Evolutionary conservation across 1,140 invertebrate species (phyloP).

Genomic region (Neodiprion virginianus): DNA sequence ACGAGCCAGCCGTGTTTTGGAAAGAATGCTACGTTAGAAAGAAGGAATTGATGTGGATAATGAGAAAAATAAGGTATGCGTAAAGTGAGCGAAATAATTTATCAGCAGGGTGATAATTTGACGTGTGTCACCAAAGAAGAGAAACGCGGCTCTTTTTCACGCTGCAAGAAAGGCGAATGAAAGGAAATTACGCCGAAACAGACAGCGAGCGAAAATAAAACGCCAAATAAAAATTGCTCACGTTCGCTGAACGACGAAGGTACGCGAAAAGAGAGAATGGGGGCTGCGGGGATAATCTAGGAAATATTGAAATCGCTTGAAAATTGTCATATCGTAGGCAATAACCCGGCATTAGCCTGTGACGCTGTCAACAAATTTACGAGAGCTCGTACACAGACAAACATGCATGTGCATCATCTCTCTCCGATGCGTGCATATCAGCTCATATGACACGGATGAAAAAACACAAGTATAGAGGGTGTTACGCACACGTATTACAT

Average conservation of each 20-base stretch:
- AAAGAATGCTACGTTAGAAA: no score
- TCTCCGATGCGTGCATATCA: no score
- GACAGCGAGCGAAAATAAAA: constrained; percentile 3
- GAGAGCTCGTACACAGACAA: neutral
- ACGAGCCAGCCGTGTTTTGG: no score
- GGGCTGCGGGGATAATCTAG: constrained; percentile 32
- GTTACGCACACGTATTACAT: no score
- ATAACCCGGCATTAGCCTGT: constrained; percentile 40
- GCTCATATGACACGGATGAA: no score
- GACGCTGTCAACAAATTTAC: constrained; percentile 2
- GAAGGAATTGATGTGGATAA: no score
- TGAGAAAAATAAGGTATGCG: no score
- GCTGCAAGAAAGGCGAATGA: constrained; percentile 17
- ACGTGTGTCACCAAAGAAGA: no score
- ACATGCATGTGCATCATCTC: neutral
- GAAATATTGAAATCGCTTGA: constrained; percentile 40
- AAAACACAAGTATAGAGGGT: no score
- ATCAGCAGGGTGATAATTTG: no score
- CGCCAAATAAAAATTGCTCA: constrained; percentile 29
- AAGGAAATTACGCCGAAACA: constrained; percentile 16
- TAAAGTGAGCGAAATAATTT: no score
- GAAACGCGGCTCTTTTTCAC: no score
- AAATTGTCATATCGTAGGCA: constrained; percentile 44
- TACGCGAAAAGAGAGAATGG: constrained; percentile 38
- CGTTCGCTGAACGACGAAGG: constrained; percentile 41